Evolutionary conservation across 2,797 vertebrate genomes (phyloP), one percentile per base, ranked within the genome.

Genomic region (Gymnoscopelus microlampas): DNA sequence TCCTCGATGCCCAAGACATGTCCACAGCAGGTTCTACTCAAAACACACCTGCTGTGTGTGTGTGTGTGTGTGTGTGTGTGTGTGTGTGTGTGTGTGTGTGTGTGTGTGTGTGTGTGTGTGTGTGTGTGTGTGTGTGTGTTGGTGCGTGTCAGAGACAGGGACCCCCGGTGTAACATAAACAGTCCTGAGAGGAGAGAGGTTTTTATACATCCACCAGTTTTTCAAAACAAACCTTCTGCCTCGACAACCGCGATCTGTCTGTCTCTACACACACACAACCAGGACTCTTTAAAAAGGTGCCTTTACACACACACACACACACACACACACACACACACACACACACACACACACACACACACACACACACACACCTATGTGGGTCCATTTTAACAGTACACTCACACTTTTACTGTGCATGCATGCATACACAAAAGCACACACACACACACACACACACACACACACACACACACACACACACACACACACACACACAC

Each of bases 171-270:
- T 66, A 87, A 91, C 73, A 68, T 87, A 92, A 93, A 91, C 91
- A 90, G 78, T 86, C 75, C 73, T 58, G 73, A 89, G 86, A 84
- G 71, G 60, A 83, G 9, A 44, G 19, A 39, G 83, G 83, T 91
- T 90, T 88, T 90, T 85, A 88, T 78, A 74, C 78, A 81, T 70
- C 63, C 78, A 61, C 70, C 8, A 83, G 75, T 77, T 80, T 77
- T 80, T 88, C 82, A 90, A 89, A 90, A 90, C 88, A 91, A 92
- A 89, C 76, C 70, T 44, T 71, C 73, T 66, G 74, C 79, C 71
- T 81, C 39, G 9, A 19, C 51, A 44, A 73, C 74, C 74, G 71
- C 83, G 85, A 85, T 87, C 87, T 81, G 76, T 82, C 86, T 68
- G 19, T 19, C 19, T 19, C n/a, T n/a, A n/a, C n/a, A 57, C 48